Conservation (phyloP, 2,888 invertebrate genomes). For the Agriopis marginaria region DNA sequence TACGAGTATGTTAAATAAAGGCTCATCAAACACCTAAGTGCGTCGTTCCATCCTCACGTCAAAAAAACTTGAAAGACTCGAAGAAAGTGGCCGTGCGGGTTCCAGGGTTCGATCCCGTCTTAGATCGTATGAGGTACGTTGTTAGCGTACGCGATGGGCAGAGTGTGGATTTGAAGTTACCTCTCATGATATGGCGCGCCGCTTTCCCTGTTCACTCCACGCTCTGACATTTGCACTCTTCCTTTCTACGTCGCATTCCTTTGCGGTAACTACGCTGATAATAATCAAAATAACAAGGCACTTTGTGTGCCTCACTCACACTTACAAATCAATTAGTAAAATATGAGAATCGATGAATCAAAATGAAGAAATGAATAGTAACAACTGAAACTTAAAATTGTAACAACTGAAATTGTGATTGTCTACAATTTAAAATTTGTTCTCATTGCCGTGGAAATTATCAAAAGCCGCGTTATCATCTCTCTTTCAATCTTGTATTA, state of each 20-base stretch:
- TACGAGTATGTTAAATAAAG: constrained; percentile 60
- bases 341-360: too few species aligned
- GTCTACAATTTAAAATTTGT: neutral
- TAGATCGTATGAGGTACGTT: constrained; percentile 68
- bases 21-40: constrained; percentile 51
- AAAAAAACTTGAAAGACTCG: constrained; percentile 69
- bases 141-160: constrained; percentile 63
- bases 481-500: constrained; percentile 66
- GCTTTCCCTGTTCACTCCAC: constrained; percentile 80
- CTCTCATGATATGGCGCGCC: constrained; percentile 78
- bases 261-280: constrained; percentile 47
- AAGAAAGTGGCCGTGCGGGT: constrained; percentile 78
- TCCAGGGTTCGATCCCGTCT: constrained; percentile 67
- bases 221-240: constrained; percentile 82
- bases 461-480: constrained; percentile 64
- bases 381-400: too few species aligned
- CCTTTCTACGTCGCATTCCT: constrained; percentile 77
- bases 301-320: constrained; percentile 9
- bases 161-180: constrained; percentile 77
- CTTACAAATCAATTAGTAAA: too few species aligned
- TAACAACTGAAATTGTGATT: neutral
- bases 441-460: neutral
- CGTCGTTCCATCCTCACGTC: constrained; percentile 52
- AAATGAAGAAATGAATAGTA: too few species aligned
- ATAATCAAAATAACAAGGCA: constrained; percentile 14